Percentiles rank a stretch among this genome's conserved stretches.
Conservation (phyloP, 2,888 invertebrate genomes). For the Acronicta psi region DNA sequence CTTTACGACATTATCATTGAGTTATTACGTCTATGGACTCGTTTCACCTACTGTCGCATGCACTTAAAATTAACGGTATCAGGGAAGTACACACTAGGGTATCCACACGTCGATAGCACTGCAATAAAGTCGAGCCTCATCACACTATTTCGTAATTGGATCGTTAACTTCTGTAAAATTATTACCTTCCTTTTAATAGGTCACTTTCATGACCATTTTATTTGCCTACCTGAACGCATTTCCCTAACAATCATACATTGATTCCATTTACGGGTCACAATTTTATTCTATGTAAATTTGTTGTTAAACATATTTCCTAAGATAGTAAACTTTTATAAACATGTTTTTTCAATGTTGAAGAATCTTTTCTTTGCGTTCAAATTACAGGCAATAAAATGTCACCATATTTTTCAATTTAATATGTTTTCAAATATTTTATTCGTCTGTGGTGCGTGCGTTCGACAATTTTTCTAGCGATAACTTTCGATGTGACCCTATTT, state of each 20-base stretch:
- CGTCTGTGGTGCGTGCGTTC: constrained; percentile 37
- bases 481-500: constrained; percentile 39
- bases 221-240: constrained; percentile 61
- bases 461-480: constrained; percentile 40
- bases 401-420: constrained; percentile 55
- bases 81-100: constrained; percentile 45
- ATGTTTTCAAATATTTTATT: constrained; percentile 55
- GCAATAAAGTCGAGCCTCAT: constrained; percentile 70
- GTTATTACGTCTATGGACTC: constrained; percentile 42
- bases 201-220: constrained; percentile 67
- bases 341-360: constrained; percentile 29
- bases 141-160: constrained; percentile 76
- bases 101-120: constrained; percentile 59
- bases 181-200: constrained; percentile 66
- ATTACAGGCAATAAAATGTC: constrained; percentile 55
- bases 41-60: constrained; percentile 41
- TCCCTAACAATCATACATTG: constrained; percentile 54
- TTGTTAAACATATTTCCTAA: constrained; percentile 37
- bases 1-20: constrained; percentile 42
- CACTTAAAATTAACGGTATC: constrained; percentile 56
- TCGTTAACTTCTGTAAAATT: constrained; percentile 71
- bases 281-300: constrained; percentile 55
- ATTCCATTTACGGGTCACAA: constrained; percentile 28
- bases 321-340: constrained; percentile 41
- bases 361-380: constrained; percentile 50